Evolutionary conservation across 1,140 invertebrate species (phyloP).

Genomic region (Zelostemma sp.): DNA sequence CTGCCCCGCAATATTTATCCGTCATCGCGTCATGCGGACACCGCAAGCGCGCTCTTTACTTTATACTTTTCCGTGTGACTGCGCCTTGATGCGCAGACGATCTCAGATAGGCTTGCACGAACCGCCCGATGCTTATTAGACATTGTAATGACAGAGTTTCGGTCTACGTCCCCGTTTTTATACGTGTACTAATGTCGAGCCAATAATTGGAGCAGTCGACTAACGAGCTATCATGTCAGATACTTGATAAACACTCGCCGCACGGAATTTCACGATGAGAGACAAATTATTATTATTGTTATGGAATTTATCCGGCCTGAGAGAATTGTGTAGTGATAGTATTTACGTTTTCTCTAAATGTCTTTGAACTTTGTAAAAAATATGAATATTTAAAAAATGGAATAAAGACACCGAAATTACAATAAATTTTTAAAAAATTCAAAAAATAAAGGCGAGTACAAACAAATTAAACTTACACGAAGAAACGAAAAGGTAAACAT

Average conservation of each 20-base stretch:
- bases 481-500: too few species aligned
- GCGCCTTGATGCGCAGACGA: slow-evolving; percentile 22
- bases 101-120: slow-evolving; percentile 15
- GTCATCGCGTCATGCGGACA: not conserved
- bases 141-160: slow-evolving; percentile 27
- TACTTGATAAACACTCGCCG: slow-evolving; percentile 19
- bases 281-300: too few species aligned
- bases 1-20: not conserved
- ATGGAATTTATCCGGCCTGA: too few species aligned
- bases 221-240: slow-evolving; percentile 18
- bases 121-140: slow-evolving; percentile 11
- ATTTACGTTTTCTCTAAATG: too few species aligned
- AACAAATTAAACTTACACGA: too few species aligned
- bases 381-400: too few species aligned
- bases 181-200: slow-evolving; percentile 30
- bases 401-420: too few species aligned
- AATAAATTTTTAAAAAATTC: too few species aligned
- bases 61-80: slow-evolving; percentile 28
- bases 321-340: too few species aligned
- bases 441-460: too few species aligned
- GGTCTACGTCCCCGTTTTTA: too few species aligned
- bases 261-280: slow-evolving; percentile 11
- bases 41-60: slow-evolving; percentile 5
- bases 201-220: slow-evolving; percentile 17
- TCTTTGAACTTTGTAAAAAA: too few species aligned